Evolutionary conservation across 2,797 vertebrate genomes (phyloP).

Genomic region (Eulemur mongoz): DNA sequence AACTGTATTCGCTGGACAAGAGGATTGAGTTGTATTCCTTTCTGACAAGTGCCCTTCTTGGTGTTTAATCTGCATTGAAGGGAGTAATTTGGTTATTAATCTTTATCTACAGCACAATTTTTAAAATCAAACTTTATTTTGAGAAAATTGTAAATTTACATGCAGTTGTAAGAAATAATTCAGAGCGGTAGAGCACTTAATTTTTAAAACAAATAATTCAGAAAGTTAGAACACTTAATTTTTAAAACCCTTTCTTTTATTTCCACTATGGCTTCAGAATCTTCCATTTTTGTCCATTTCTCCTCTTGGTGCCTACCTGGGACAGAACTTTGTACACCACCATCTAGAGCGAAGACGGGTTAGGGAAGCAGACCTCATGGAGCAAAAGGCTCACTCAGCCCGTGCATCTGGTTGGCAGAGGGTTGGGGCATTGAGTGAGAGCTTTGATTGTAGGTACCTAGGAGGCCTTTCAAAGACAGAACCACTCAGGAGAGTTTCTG

Average conservation of each 20-base stretch:
- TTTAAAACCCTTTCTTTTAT: conserved; percentile 1
- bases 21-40: background rate
- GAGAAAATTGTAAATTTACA: background rate
- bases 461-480: background rate
- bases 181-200: background rate
- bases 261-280: background rate
- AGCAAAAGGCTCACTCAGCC: background rate
- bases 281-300: background rate
- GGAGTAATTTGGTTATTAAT: conserved; percentile 12
- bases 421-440: background rate
- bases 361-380: background rate
- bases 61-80: background rate
- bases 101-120: background rate
- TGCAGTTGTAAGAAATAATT: background rate
- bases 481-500: background rate
- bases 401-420: background rate
- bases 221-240: background rate
- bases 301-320: background rate
- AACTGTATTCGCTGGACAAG: background rate
- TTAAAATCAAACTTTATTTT: conserved; percentile 16
- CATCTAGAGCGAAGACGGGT: background rate
- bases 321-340: background rate
- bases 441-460: background rate
- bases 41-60: background rate
- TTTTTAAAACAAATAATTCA: background rate